Percentiles rank a stretch among this genome's conserved stretches.
These are phyloP conservation scores for Nyctibius bracteatus DNA, from an alignment of 2,113 vertebrate species.

Conservation along the genomic window DNA sequence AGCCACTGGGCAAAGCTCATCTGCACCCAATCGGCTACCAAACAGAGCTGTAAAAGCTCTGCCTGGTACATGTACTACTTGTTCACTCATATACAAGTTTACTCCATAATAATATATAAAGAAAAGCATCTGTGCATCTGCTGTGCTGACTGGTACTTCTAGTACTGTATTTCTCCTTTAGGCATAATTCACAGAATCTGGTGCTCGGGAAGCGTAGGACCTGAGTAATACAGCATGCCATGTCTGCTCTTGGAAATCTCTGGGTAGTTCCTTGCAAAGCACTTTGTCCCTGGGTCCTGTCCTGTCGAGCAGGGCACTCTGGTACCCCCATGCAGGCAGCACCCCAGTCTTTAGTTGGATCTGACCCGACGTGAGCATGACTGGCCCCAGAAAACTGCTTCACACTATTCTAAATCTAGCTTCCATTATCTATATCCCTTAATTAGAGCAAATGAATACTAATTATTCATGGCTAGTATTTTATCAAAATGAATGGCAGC, in stretches of 20 bases:
- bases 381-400: not conserved
- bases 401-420: constrained; percentile 9
- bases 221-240: not conserved
- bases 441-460: constrained; percentile 60
- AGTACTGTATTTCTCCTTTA: not conserved
- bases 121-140: constrained; percentile 5
- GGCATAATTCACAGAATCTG: not conserved
- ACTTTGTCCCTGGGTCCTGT: not conserved
- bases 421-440: constrained; percentile 23
- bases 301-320: not conserved
- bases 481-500: constrained; percentile 52
- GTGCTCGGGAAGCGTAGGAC: not conserved
- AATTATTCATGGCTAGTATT: constrained; percentile 48
- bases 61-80: not conserved
- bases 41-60: not conserved
- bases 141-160: not conserved
- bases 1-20: not conserved
- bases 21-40: not conserved
- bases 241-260: not conserved
- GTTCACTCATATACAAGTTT: not conserved
- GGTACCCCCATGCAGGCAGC: not conserved
- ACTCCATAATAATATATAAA: not conserved
- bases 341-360: not conserved
- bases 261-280: rapidly evolving
- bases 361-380: not conserved